phyloP scores from a whole-genome alignment of 2,797 vertebrate species.

The Lemur catta region DNA sequence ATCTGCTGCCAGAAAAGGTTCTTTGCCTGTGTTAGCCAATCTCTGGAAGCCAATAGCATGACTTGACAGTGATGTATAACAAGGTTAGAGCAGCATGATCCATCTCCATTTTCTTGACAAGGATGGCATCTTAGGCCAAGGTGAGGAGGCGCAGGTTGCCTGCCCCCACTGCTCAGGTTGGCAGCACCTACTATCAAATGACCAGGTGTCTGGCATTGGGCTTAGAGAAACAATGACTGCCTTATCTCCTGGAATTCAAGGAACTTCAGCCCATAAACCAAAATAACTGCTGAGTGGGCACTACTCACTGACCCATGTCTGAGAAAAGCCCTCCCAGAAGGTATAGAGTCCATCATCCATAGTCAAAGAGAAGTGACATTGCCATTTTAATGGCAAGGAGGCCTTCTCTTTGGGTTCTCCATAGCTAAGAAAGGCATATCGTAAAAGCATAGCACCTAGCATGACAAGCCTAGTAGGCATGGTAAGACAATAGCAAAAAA shows the following conservation, averaged over 20 bases:
- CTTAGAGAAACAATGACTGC: slow-evolving; percentile 36
- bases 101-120: slow-evolving; percentile 77
- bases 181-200: slow-evolving; percentile 76
- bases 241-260: slow-evolving; percentile 70
- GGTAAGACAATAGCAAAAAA: not conserved
- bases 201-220: slow-evolving; percentile 36
- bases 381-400: slow-evolving; percentile 29
- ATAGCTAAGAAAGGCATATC: not conserved
- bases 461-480: not conserved
- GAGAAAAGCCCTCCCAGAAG: slow-evolving; percentile 33
- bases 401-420: slow-evolving; percentile 40
- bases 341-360: not conserved
- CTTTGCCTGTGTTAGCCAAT: slow-evolving; percentile 51
- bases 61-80: slow-evolving; percentile 82
- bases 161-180: slow-evolving; percentile 69
- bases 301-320: slow-evolving; percentile 62
- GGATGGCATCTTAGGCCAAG: slow-evolving; percentile 43
- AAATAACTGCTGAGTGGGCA: slow-evolving; percentile 53
- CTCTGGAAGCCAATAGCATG: slow-evolving; percentile 31
- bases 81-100: slow-evolving; percentile 72
- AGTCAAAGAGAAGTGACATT: slow-evolving; percentile 59
- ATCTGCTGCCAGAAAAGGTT: slow-evolving; percentile 53
- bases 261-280: slow-evolving; percentile 41
- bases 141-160: slow-evolving; percentile 61
- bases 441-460: not conserved